phyloP scores from a whole-genome alignment of 2,888 invertebrate genomes.

The Hirtodrosophila trivittata region DNA sequence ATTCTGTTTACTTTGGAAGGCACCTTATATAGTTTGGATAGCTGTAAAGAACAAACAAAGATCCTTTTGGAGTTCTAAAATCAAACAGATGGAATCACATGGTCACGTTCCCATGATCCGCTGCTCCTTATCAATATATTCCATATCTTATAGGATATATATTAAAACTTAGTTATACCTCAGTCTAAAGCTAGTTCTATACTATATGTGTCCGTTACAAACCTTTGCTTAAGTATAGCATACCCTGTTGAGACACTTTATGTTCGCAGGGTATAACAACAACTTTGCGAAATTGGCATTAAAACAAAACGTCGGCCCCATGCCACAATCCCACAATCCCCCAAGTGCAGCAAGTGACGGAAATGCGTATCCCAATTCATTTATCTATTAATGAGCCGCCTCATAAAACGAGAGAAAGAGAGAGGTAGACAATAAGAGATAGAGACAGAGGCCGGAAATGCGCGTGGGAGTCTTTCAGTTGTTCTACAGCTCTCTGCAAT shows the following conservation, averaged over 20 bases:
- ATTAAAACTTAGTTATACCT: too few species aligned
- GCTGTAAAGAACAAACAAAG: too few species aligned
- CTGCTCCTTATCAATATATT: too few species aligned
- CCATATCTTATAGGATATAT: too few species aligned
- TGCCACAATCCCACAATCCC: conserved; percentile 7
- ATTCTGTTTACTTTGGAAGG: too few species aligned
- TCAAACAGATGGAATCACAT: too few species aligned
- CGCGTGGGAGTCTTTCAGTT: conserved; percentile 64
- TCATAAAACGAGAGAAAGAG: conserved; percentile 1
- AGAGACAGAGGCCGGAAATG: conserved; percentile 51
- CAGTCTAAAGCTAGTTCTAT: too few species aligned
- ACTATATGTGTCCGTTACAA: too few species aligned
- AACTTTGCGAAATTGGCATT: conserved; percentile 38
- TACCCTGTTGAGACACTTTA: neutral
- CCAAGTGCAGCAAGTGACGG: conserved; percentile 42
- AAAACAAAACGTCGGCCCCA: conserved; percentile 45
- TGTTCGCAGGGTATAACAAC: neutral
- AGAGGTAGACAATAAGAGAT: neutral
- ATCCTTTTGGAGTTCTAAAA: too few species aligned
- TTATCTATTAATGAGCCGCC: conserved; percentile 66
- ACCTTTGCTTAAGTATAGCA: too few species aligned
- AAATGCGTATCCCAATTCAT: conserved; percentile 70
- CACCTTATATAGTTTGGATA: too few species aligned
- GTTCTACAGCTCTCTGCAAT: neutral
- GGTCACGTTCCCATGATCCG: too few species aligned